Percentiles rank a stretch among this genome's conserved stretches.
Conservation (phyloP, 2,797 vertebrate genomes). For the Delichon dasypus region DNA sequence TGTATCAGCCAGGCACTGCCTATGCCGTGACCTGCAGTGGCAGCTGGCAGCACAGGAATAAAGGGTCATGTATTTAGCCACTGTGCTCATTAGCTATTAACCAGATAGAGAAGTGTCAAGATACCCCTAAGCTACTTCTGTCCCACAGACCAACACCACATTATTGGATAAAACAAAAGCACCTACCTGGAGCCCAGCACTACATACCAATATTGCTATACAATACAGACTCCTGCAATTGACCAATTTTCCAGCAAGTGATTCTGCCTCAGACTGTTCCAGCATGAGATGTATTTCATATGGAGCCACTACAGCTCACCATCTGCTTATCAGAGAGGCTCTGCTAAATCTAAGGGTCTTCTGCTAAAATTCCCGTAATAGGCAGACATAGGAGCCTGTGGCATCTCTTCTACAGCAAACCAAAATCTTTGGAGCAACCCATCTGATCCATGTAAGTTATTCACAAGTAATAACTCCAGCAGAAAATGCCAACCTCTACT, state of each 20-base stretch:
- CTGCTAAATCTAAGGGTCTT: neutral
- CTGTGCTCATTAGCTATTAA: neutral
- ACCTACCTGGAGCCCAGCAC: neutral
- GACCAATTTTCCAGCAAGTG: neutral
- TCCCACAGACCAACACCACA: too few species aligned
- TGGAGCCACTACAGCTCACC: neutral
- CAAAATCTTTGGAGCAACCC: neutral
- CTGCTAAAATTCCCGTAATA: neutral
- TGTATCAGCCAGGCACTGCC: neutral
- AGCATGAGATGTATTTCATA: rapidly evolving
- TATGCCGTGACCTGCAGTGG: neutral
- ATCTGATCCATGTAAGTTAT: neutral
- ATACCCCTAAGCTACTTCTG: neutral
- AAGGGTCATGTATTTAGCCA: neutral
- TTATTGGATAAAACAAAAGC: neutral
- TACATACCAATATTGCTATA: too few species aligned
- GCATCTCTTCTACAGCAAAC: neutral
- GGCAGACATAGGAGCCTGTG: neutral
- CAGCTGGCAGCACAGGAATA: neutral
- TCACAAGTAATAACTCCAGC: neutral
- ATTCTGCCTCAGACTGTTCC: neutral
- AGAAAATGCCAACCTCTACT: neutral
- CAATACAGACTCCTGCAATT: neutral
- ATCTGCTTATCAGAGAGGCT: neutral
- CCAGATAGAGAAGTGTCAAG: neutral